Base-by-base conservation (phyloP, 2,113 vertebrate genomes). In the Apeltes quadracus region DNA sequence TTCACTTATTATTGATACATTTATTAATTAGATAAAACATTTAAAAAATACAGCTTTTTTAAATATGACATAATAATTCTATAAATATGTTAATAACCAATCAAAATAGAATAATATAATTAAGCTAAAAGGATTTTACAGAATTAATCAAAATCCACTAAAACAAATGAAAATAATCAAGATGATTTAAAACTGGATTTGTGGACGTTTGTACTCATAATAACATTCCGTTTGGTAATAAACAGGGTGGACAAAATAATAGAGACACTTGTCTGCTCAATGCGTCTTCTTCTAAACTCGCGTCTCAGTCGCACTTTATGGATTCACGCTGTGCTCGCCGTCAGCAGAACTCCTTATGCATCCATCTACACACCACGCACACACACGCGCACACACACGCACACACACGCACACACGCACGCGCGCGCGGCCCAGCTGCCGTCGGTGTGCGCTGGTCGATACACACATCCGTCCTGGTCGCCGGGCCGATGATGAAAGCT, bases 401-500 rank as follows among this genome's bases (percentile, higher is more conserved):
- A 38, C 57, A 59, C 48, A 63, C 57, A 48, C 55, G 43, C 38
- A 25, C 50, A 38, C 56, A 38, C 67, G 36, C 36, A 73, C 56
- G 29, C 55, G 51, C 61, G 53, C 70, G 48, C 71, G 55, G 69
- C 38, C 79, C 88, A 71, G 80, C 82, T 87, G 83, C 77, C 79
- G 85, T 82, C 34, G 15, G 79, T 39, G 70, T 62, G 64, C 69
- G 63, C 5, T 56, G 72, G 55, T 80, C 81, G 68, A 81, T 64
- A 69, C 57, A 69, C 69, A 67, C 79, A 58, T 84, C 79, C 68
- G 64, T 88, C 77, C 78, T 79, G 81, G 76, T 83, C 32, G 27
- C 39, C 56, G 38, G 84, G 76, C 56, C 48, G 50, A 74, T 87
- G 92, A 93, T 89, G 90, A 94, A 93, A 94, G 12, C 55, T 72